phyloP scores from a whole-genome alignment of 2,113 vertebrate species.

The Hyperopisus bebe region DNA sequence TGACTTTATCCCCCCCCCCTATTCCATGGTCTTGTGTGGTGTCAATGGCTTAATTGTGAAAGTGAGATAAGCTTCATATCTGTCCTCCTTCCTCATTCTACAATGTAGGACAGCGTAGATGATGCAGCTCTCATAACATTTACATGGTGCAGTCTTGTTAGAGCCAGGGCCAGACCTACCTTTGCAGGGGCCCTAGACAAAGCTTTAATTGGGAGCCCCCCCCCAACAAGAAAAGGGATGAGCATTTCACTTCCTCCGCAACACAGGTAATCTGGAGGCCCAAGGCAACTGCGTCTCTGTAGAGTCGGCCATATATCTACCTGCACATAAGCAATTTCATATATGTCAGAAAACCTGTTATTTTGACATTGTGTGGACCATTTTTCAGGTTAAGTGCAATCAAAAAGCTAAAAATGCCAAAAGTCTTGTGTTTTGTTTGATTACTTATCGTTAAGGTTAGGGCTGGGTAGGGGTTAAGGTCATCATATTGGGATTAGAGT shows the following conservation, averaged over 20 bases:
- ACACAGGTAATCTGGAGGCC: background rate
- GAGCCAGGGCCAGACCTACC: background rate
- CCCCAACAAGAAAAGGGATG: background rate
- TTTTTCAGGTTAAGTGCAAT: too few relatives aligned
- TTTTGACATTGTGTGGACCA: too few relatives aligned
- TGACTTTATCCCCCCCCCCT: background rate
- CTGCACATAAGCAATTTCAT: background rate
- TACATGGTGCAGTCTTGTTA: background rate
- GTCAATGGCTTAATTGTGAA: background rate
- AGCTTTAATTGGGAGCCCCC: background rate
- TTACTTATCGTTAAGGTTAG: too few relatives aligned
- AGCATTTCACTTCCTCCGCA: background rate
- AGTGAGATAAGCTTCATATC: slow-evolving; percentile 1
- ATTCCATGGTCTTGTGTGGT: background rate
- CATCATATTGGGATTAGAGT: too few relatives aligned
- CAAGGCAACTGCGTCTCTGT: background rate
- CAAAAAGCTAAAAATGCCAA: too few relatives aligned
- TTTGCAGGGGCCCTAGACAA: background rate
- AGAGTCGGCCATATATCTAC: background rate
- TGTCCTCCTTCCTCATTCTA: slow-evolving; percentile 6
- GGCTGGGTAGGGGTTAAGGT: too few relatives aligned
- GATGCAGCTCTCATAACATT: background rate
- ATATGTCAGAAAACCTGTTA: background rate
- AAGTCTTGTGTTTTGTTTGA: too few relatives aligned
- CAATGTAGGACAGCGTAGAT: background rate